Percentiles rank a stretch among this genome's conserved stretches.
Conservation (phyloP, 2,113 vertebrate species). For the Donacobius atricapilla region DNA sequence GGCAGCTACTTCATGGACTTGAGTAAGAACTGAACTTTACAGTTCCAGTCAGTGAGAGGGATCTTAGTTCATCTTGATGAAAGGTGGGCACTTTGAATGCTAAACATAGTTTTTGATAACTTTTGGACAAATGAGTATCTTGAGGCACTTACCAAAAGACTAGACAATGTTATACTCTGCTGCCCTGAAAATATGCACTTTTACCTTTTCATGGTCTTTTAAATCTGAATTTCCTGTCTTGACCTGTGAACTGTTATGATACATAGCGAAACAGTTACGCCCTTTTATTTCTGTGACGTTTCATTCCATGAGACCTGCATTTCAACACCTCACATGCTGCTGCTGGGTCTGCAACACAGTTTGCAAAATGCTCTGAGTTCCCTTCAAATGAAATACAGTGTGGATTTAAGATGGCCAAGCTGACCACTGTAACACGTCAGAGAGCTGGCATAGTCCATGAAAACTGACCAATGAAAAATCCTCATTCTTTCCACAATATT, state of each 20-base stretch:
- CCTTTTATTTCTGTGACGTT: neutral
- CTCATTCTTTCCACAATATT: slow-evolving; percentile 6
- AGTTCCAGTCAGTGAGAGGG: neutral
- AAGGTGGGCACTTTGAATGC: neutral
- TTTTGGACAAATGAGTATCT: neutral
- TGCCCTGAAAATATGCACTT: neutral
- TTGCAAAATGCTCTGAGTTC: neutral
- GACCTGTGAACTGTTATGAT: neutral
- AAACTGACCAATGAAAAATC: slow-evolving; percentile 9
- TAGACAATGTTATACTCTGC: neutral
- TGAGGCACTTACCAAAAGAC: neutral
- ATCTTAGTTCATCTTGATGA: neutral
- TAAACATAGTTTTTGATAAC: neutral
- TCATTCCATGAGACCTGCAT: neutral
- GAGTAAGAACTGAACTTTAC: neutral
- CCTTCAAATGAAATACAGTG: neutral
- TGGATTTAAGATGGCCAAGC: neutral
- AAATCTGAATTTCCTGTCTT: neutral
- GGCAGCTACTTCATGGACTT: neutral
- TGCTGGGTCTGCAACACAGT: neutral
- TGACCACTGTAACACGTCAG: neutral
- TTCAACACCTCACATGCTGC: neutral
- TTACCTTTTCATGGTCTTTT: neutral
- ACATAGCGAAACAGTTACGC: neutral
- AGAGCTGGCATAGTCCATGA: neutral